These are phyloP conservation scores for Porites evermanni DNA, from an alignment of 92 coral and sea anemone species.

Conservation along the genomic window DNA sequence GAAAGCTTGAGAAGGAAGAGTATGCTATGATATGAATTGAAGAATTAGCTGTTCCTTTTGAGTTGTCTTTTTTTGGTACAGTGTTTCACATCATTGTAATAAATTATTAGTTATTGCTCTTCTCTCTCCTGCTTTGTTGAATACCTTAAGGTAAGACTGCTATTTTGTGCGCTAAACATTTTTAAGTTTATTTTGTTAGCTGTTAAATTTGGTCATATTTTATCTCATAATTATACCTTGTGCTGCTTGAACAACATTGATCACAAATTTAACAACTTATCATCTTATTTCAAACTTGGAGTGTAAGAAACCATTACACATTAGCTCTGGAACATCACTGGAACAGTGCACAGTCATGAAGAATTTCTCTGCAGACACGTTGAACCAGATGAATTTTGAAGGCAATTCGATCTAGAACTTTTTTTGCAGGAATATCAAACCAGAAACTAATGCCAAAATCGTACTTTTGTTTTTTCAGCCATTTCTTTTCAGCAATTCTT, in stretches of 20 bases:
- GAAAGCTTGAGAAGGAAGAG: background rate
- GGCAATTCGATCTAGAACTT: too few relatives aligned
- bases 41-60: too few relatives aligned
- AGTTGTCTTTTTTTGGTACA: too few relatives aligned
- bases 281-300: too few relatives aligned
- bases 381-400: slow-evolving; percentile 11
- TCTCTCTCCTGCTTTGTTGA: background rate
- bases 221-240: background rate
- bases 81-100: too few relatives aligned
- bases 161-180: background rate
- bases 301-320: background rate
- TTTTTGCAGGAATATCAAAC: slow-evolving; percentile 2
- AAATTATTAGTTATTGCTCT: background rate
- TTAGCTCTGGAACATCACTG: background rate
- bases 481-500: slow-evolving; percentile 53
- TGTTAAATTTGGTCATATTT: background rate
- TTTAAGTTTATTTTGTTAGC: background rate
- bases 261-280: background rate
- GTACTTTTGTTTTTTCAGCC: slow-evolving; percentile 66
- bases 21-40: background rate
- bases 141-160: background rate
- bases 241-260: background rate
- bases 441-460: slow-evolving; percentile 58
- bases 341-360: background rate
- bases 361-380: slow-evolving; percentile 16